These are phyloP conservation scores for Sitta europaea DNA, from an alignment of 2,113 vertebrate genomes.

Conservation along the genomic window DNA sequence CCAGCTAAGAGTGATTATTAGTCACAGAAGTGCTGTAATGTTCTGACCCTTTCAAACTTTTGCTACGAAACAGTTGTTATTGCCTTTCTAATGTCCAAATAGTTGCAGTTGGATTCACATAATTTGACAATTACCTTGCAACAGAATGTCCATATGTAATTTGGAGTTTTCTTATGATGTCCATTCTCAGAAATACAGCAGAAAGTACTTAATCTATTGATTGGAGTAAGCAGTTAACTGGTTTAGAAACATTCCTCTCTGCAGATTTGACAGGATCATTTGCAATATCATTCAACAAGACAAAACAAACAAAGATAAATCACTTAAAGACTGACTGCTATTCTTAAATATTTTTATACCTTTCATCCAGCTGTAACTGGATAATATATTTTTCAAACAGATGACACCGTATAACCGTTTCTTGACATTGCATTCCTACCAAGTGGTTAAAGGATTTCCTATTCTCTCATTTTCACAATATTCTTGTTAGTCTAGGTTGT, in stretches of 20 bases:
- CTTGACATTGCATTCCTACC: not conserved
- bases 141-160: not conserved
- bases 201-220: not conserved
- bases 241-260: not conserved
- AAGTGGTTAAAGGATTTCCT: not conserved
- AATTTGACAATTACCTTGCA: constrained; percentile 24
- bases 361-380: not conserved
- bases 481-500: not conserved
- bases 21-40: constrained; percentile 35
- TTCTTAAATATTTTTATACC: not conserved
- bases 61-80: not conserved
- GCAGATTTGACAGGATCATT: not conserved
- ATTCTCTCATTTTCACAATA: not conserved
- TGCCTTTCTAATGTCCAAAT: constrained; percentile 3
- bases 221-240: not conserved
- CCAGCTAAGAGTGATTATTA: constrained; percentile 60
- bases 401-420: not conserved
- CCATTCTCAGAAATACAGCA: not conserved
- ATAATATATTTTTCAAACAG: not conserved
- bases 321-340: not conserved
- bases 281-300: not conserved
- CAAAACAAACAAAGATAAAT: not conserved
- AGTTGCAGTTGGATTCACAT: constrained; percentile 14
- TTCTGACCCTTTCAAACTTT: constrained; percentile 49
- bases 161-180: not conserved